These are phyloP conservation scores for Lycocerus yunnanus DNA, from an alignment of 2,888 invertebrate genomes.

Conservation along the genomic window DNA sequence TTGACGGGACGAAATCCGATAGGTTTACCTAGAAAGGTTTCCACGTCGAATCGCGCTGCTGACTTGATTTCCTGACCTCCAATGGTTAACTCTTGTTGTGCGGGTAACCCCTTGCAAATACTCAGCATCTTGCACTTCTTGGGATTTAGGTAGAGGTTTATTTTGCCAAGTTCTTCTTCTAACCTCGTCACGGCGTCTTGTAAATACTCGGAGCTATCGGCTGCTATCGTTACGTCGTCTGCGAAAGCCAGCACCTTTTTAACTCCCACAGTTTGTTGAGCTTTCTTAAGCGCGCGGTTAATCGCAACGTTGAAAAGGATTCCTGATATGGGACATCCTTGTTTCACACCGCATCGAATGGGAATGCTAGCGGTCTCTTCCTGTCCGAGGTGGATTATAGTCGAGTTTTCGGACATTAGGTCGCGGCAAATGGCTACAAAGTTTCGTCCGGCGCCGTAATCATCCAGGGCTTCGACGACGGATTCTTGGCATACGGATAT, in stretches of 20 bases:
- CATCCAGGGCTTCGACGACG: background rate
- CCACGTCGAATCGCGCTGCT: background rate
- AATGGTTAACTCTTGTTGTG: background rate
- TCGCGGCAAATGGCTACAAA: too few species aligned
- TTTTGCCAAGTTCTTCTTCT: background rate
- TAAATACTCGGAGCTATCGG: background rate
- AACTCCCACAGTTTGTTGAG: background rate
- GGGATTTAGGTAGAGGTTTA: background rate
- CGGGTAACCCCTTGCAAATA: background rate
- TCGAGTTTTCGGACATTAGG: too few species aligned
- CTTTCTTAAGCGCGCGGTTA: too few species aligned
- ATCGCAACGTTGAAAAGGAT: too few species aligned
- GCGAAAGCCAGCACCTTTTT: background rate
- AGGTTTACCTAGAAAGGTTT: background rate
- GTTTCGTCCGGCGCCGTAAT: too few species aligned
- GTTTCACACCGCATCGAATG: background rate
- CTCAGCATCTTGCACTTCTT: background rate
- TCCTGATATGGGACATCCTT: too few species aligned
- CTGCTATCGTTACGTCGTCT: background rate
- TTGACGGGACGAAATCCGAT: background rate
- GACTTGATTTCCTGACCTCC: background rate
- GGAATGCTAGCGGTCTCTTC: background rate
- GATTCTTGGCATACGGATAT: too few species aligned
- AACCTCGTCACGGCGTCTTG: background rate
- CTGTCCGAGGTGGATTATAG: rapidly evolving